phyloP scores from a whole-genome alignment of 1,140 invertebrate species.

The Dermatophagoides farinae region DNA sequence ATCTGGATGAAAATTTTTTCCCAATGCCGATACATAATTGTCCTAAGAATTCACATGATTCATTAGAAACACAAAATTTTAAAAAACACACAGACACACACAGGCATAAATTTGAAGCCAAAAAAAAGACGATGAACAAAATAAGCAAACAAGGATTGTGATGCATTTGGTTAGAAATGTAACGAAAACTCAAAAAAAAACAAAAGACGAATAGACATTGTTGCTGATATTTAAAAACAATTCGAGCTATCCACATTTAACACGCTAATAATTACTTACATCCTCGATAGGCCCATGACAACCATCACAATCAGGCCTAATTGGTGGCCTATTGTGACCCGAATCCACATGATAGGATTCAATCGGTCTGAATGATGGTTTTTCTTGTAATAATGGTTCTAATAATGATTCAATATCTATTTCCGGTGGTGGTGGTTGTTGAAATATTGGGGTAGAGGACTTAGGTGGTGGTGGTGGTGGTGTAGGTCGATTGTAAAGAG shows the following conservation, averaged over 20 bases:
- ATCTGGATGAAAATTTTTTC: constrained; percentile 90
- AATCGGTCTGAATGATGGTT: neutral
- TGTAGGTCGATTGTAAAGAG: neutral
- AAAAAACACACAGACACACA: constrained; percentile 22
- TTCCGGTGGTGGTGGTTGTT: neutral
- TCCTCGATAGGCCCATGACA: neutral
- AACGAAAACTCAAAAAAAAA: too few species aligned
- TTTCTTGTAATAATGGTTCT: neutral
- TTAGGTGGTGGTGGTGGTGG: neutral
- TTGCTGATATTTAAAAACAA: too few species aligned
- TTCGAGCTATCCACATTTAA: neutral
- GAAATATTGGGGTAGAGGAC: neutral
- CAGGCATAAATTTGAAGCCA: constrained; percentile 17
- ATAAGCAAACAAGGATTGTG: neutral
- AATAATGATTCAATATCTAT: constrained; percentile 3
- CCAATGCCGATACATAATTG: constrained; percentile 24
- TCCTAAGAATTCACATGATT: constrained; percentile 25
- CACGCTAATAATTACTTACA: neutral
- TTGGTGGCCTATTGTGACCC: neutral
- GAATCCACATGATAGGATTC: neutral
- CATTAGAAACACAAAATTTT: neutral
- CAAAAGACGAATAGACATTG: neutral
- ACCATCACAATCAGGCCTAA: neutral
- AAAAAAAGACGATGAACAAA: neutral
- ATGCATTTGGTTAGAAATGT: too few species aligned